phyloP scores from a whole-genome alignment of 1,140 invertebrate genomes.

The Drosophila saltans region DNA sequence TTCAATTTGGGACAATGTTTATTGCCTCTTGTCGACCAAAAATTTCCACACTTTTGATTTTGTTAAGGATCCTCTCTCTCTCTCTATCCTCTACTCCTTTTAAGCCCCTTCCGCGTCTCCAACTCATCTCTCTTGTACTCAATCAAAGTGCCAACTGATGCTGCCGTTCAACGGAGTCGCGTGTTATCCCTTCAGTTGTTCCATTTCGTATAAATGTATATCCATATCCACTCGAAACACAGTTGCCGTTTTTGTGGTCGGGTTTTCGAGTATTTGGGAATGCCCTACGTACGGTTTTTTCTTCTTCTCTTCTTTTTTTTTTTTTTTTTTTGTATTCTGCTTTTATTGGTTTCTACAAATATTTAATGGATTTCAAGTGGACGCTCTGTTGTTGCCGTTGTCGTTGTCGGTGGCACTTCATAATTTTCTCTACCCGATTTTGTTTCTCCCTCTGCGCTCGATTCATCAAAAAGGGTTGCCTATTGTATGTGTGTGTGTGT shows the following conservation, averaged over 20 bases:
- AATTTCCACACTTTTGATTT: constrained; percentile 79
- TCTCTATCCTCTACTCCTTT: neutral
- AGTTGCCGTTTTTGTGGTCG: constrained; percentile 77
- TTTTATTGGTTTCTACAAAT: constrained; percentile 82
- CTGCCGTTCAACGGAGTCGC: constrained; percentile 50
- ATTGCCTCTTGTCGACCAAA: constrained; percentile 48
- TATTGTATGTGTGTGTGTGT: constrained; percentile 14
- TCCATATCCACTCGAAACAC: constrained; percentile 47
- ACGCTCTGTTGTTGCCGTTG: constrained; percentile 56
- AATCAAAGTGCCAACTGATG: constrained; percentile 52
- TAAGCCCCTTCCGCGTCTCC: neutral
- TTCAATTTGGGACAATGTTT: constrained; percentile 59
- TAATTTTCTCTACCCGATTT: constrained; percentile 52
- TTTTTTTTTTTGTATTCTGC: constrained; percentile 42
- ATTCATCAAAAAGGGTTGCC: constrained; percentile 56
- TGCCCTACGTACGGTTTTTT: constrained; percentile 20
- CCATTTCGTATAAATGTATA: constrained; percentile 17
- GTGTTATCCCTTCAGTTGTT: constrained; percentile 63
- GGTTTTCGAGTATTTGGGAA: constrained; percentile 7
- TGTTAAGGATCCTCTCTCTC: constrained; percentile 47
- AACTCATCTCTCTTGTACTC: constrained; percentile 18
- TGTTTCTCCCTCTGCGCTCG: constrained; percentile 1
- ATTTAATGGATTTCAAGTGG: constrained; percentile 82
- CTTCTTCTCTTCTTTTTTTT: constrained; percentile 9
- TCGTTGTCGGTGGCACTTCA: constrained; percentile 63